phyloP scores from a whole-genome alignment of 2,888 invertebrate genomes.

The Thera britannica region DNA sequence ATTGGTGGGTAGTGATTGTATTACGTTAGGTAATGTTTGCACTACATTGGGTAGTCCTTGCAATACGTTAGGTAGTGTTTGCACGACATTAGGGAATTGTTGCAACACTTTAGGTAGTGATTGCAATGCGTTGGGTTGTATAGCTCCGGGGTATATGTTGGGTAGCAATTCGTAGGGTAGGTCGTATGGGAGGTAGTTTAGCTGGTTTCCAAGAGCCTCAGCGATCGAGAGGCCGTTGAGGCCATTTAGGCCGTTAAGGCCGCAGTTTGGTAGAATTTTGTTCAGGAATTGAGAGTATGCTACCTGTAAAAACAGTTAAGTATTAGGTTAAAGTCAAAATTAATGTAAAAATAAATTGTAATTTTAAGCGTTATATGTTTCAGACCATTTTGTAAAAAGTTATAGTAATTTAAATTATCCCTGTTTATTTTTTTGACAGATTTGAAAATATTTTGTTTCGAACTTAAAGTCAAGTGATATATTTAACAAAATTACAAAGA shows the following conservation, averaged over 20 bases:
- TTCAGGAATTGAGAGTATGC: conserved; percentile 58
- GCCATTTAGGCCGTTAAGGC: conserved; percentile 44
- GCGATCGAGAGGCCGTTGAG: conserved; percentile 48
- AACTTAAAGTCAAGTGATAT: no score
- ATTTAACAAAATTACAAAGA: no score
- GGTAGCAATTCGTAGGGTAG: conserved; percentile 47
- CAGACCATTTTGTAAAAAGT: no score
- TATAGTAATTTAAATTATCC: no score
- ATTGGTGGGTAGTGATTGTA: conserved; percentile 29
- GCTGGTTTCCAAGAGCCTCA: conserved; percentile 47
- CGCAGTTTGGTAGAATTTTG: conserved; percentile 49
- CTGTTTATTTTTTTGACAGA: no score
- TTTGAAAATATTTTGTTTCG: no score
- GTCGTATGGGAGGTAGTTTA: conserved; percentile 42
- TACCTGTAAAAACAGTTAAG: conserved; percentile 49
- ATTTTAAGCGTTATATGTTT: no score
- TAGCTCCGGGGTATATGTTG: conserved; percentile 34
- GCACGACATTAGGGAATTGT: conserved; percentile 12
- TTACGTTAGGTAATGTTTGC: conserved; percentile 4
- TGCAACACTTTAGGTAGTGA: conserved; percentile 28
- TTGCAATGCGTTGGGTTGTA: conserved; percentile 29
- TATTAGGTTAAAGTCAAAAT: not conserved
- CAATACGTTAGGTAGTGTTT: conserved; percentile 2
- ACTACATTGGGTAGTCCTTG: conserved; percentile 14
- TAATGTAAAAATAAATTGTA: not conserved